phyloP scores from a whole-genome alignment of 2,113 vertebrate genomes.

The Eidolon helvum region DNA sequence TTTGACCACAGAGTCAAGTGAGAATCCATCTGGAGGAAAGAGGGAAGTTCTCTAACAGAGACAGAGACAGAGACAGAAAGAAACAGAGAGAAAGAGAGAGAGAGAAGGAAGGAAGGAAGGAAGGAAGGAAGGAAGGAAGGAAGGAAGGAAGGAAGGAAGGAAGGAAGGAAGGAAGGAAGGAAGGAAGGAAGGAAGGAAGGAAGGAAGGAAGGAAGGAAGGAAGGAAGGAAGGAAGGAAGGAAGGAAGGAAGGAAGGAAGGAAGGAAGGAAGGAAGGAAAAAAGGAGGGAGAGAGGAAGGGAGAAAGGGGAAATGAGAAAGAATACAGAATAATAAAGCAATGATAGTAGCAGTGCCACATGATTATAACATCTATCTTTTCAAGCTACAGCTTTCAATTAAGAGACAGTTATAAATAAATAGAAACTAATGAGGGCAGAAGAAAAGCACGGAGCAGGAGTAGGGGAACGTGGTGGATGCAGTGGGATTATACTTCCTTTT shows the following conservation, averaged over 20 bases:
- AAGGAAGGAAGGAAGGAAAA: accelerated
- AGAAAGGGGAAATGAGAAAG: background rate
- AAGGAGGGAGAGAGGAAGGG: accelerated
- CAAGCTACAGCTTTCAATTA: background rate
- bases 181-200: accelerated
- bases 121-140: accelerated
- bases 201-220: too few relatives aligned
- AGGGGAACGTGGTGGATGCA: accelerated
- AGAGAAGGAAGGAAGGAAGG: background rate
- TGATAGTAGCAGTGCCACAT: background rate
- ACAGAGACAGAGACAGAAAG: background rate
- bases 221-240: background rate
- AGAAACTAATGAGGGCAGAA: background rate
- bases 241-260: accelerated
- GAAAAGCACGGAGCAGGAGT: background rate
- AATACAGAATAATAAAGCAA: background rate
- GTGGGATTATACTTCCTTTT: background rate
- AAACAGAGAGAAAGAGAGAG: background rate
- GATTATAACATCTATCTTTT: background rate
- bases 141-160: accelerated
- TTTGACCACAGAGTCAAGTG: background rate
- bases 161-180: background rate
- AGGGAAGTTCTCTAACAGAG: background rate
- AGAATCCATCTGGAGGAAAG: background rate
- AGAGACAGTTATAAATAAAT: background rate